Evolutionary conservation across 1,140 invertebrate genomes (phyloP).

Genomic region (Cryptotermes secundus): DNA sequence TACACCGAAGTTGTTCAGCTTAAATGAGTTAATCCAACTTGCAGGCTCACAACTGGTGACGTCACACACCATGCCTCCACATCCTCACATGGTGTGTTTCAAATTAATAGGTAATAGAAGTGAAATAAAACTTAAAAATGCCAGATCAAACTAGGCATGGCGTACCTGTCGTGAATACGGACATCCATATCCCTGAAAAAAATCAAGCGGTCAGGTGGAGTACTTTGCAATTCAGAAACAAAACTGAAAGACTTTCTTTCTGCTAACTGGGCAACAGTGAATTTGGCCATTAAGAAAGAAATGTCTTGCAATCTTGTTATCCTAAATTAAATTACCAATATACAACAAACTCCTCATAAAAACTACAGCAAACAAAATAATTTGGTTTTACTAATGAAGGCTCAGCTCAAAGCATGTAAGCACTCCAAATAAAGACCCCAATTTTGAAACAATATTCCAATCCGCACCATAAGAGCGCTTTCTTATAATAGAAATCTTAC

Average conservation of each 20-base stretch:
- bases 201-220: slow-evolving; percentile 30
- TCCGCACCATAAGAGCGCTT: neutral
- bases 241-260: neutral
- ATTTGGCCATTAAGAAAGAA: neutral
- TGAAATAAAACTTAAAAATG: slow-evolving; percentile 11
- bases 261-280: neutral
- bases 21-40: neutral
- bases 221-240: slow-evolving; percentile 19
- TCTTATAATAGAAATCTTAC: neutral
- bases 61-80: slow-evolving; percentile 16
- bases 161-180: slow-evolving; percentile 54
- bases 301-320: slow-evolving; percentile 8
- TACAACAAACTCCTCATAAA: slow-evolving; percentile 9
- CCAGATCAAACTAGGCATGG: slow-evolving; percentile 43
- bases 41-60: slow-evolving; percentile 16
- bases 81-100: slow-evolving; percentile 9
- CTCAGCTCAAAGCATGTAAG: slow-evolving; percentile 6
- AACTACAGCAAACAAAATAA: neutral
- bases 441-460: slow-evolving; percentile 5
- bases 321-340: slow-evolving; percentile 20
- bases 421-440: neutral
- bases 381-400: slow-evolving; percentile 7
- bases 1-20: neutral
- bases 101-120: slow-evolving; percentile 2
- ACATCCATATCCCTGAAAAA: slow-evolving; percentile 43